A percentile compares a stretch with the other conserved stretches of the same genome.
phyloP scores from a whole-genome alignment of 1,140 invertebrate species.

The Drosophila ficusphila region DNA sequence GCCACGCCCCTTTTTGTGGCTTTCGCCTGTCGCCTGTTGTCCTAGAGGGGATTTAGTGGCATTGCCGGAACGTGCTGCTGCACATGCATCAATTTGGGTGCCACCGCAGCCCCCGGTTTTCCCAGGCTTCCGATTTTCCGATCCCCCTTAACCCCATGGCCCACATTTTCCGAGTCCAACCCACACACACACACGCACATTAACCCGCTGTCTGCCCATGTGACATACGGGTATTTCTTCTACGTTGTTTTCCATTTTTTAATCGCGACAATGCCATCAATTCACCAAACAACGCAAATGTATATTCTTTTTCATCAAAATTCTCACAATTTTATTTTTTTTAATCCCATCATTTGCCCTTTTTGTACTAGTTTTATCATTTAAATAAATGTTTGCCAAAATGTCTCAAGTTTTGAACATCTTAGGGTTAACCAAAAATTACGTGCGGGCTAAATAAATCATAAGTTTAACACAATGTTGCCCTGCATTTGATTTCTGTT shows the following conservation, averaged over 20 bases:
- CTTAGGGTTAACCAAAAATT: background rate
- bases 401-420: background rate
- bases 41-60: slow-evolving; percentile 70
- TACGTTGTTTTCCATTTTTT: slow-evolving; percentile 14
- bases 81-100: slow-evolving; percentile 75
- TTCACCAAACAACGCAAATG: background rate
- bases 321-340: background rate
- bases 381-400: no score
- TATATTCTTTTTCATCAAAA: background rate
- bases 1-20: slow-evolving; percentile 50
- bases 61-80: slow-evolving; percentile 69
- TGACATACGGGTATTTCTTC: slow-evolving; percentile 11
- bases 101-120: slow-evolving; percentile 40
- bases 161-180: background rate
- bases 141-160: background rate
- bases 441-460: slow-evolving; percentile 42
- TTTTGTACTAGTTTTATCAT: no score
- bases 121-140: background rate
- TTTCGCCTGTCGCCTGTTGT: slow-evolving; percentile 61
- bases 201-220: slow-evolving; percentile 9
- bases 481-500: slow-evolving; percentile 50
- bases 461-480: slow-evolving; percentile 35
- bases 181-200: slow-evolving; percentile 1
- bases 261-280: slow-evolving; percentile 6
- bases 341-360: no score